These are phyloP conservation scores for Potorous gilbertii DNA, from an alignment of 2,797 vertebrate genomes.

Conservation along the genomic window DNA sequence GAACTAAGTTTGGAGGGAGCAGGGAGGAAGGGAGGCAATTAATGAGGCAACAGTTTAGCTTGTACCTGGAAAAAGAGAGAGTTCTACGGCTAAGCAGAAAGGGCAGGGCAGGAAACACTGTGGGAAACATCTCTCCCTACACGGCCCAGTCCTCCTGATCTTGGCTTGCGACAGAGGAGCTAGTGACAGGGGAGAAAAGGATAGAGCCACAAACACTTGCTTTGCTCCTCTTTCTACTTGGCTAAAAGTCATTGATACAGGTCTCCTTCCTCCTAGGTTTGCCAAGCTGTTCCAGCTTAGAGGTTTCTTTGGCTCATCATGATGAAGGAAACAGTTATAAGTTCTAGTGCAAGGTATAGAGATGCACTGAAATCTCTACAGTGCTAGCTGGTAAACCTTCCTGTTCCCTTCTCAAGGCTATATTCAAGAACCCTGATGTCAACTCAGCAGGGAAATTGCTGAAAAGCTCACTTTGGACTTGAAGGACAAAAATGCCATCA, in stretches of 20 bases:
- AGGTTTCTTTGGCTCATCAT: neutral
- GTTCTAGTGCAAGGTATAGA: neutral
- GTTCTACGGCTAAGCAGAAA: neutral
- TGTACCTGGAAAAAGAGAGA: neutral
- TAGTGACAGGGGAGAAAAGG: neutral
- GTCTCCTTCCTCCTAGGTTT: neutral
- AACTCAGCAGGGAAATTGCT: neutral
- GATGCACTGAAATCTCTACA: neutral
- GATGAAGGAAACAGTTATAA: neutral
- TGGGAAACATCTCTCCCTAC: neutral
- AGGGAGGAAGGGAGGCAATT: neutral
- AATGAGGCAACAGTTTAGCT: neutral
- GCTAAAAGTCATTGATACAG: neutral
- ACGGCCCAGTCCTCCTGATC: neutral
- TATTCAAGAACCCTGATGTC: no score
- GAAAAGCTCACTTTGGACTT: slow-evolving; percentile 22
- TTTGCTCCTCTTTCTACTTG: neutral
- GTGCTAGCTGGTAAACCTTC: neutral
- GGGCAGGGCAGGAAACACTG: neutral
- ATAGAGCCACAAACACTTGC: neutral
- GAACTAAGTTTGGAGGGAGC: neutral
- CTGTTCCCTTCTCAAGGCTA: neutral
- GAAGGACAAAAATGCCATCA: slow-evolving; percentile 2
- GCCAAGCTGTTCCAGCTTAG: neutral
- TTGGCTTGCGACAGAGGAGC: no score